Conservation (phyloP, 2,888 invertebrate genomes). For the Drosophila kambysellisi region DNA sequence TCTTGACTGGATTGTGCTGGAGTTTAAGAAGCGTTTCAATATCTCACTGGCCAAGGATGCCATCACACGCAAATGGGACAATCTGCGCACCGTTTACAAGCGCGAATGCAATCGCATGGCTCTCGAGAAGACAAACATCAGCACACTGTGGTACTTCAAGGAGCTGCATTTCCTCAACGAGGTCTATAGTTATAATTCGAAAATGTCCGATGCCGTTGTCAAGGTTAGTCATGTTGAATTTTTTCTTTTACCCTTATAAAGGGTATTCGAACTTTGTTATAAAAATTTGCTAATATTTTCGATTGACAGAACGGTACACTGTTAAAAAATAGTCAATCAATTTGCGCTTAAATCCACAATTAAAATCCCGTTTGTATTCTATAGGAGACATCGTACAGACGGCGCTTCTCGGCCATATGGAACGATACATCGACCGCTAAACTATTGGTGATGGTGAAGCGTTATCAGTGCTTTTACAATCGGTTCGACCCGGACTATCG, state of each 20-base stretch:
- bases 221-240: conserved; percentile 63
- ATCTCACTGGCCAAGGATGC: conserved; percentile 80
- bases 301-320: too few species aligned
- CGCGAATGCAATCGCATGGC: conserved; percentile 83
- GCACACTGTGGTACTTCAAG: conserved; percentile 82
- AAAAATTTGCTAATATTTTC: too few species aligned
- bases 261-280: neutral
- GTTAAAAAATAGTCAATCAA: neutral
- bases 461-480: conserved; percentile 81
- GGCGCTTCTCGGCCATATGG: conserved; percentile 82
- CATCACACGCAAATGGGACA: conserved; percentile 82
- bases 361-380: neutral
- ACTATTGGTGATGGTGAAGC: conserved; percentile 74
- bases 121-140: conserved; percentile 81
- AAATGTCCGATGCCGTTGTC: conserved; percentile 78
- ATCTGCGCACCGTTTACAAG: conserved; percentile 82
- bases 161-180: conserved; percentile 81
- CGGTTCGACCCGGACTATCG: conserved; percentile 82
- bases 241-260: neutral
- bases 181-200: conserved; percentile 79
- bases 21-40: conserved; percentile 81
- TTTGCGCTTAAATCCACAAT: neutral
- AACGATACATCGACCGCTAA: conserved; percentile 81
- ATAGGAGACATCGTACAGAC: conserved; percentile 79
- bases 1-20: conserved; percentile 79